Percentiles rank a stretch among this genome's conserved stretches.
Conservation (phyloP, 2,888 invertebrate genomes). For the Drosophila conformis region DNA sequence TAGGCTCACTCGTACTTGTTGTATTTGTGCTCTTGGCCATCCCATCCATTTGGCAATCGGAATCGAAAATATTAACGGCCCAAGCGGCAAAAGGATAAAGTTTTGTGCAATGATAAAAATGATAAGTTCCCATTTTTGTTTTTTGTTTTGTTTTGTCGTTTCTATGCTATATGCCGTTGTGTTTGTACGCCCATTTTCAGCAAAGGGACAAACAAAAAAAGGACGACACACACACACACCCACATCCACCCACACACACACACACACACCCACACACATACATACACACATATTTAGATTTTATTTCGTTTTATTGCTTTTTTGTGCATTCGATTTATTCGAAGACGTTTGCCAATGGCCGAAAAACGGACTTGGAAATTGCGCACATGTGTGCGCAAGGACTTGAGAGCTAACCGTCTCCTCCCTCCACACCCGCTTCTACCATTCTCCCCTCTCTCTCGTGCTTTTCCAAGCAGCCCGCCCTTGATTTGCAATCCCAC, state of each 20-base stretch:
- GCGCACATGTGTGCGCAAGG: constrained; percentile 80
- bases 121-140: constrained; percentile 64
- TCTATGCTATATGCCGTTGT: neutral
- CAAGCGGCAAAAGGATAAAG: constrained; percentile 75
- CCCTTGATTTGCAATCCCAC: constrained; percentile 3
- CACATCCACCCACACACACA: neutral
- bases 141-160: constrained; percentile 24
- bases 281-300: constrained; percentile 72
- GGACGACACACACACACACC: constrained; percentile 53
- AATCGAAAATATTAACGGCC: constrained; percentile 78
- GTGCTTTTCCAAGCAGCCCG: neutral
- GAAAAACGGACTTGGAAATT: constrained; percentile 78
- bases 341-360: constrained; percentile 75
- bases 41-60: constrained; percentile 57
- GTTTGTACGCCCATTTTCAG: constrained; percentile 27
- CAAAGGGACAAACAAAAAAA: constrained; percentile 52
- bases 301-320: constrained; percentile 82
- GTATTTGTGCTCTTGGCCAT: constrained; percentile 40
- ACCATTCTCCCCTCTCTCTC: neutral
- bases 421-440: neutral
- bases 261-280: neutral
- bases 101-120: constrained; percentile 80
- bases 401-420: constrained; percentile 52
- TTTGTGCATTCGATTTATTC: constrained; percentile 81
- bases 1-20: constrained; percentile 25